Evolutionary conservation across 2,113 vertebrate species (phyloP), one percentile per base, ranked within the genome.

Genomic region (Cariama cristata): DNA sequence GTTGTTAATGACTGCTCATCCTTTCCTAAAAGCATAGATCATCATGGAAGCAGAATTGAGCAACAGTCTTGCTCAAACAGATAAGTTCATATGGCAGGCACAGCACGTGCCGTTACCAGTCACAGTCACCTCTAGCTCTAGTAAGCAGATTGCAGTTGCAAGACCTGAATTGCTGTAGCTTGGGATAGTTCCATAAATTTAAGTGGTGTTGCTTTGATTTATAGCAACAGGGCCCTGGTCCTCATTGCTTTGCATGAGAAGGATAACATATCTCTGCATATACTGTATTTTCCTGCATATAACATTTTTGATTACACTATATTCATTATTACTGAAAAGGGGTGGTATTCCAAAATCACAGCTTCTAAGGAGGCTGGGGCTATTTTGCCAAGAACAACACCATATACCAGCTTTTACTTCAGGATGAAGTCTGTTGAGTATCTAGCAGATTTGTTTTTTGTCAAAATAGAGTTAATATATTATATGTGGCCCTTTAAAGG

Each of bases 391-490:
- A 95, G 72, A 89, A 32, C 40, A 95, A 59, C 66, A 86, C 40
- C 21, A 26, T 56, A 72, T 52, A 71, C 26, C 56, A 84, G 24
- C 33, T 93, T 91, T 91, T 79, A 49, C 60, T 86, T 91, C 69
- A 81, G 52, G 68, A 21, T 88, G 40, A 80, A 89, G 55, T 27
- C 69, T 95, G 75, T 86, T 92, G 92, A 95, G 50, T 91, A 92
- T 91, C 79, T 93, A 84, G 50, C 35, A 88, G 81, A 79, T 91
- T 90, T 94, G 28, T 86, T 97, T 96, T 90, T 86, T 60, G 62
- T 96, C 76, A 81, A 95, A 96, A 96, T 89, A 94, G 50, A 84
- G 73, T 95, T 92, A 75, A 81, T 89, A 59, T 84, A 59, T 79
- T 85, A 74, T 91, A 84, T 11, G 22, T 91, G 27, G 30, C 67